Percentiles rank a stretch among this genome's conserved stretches.
Conservation (phyloP, 2,888 invertebrate genomes). For the Chelonus formosanus region DNA sequence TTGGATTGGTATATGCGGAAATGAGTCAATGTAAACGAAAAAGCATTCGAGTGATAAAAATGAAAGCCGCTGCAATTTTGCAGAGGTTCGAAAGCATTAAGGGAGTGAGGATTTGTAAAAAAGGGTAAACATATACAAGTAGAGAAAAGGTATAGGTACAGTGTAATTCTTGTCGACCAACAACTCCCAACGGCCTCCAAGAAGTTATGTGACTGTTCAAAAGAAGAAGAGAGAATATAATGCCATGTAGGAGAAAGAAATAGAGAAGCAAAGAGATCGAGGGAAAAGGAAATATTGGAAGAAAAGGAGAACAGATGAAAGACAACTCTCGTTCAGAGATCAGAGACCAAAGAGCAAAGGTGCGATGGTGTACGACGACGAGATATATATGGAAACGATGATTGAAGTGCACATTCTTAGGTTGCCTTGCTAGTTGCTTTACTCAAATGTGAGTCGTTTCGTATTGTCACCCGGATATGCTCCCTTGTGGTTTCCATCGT, state of each 20-base stretch:
- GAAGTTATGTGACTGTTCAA: constrained; percentile 21
- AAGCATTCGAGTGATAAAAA: too few relatives aligned
- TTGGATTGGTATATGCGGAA: too few relatives aligned
- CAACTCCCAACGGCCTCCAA: constrained; percentile 30
- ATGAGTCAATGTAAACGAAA: too few relatives aligned
- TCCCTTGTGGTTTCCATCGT: constrained; percentile 38
- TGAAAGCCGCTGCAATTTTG: too few relatives aligned
- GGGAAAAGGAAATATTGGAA: constrained; percentile 23
- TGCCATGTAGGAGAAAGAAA: background rate
- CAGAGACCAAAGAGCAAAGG: constrained; percentile 54
- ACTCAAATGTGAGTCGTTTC: constrained; percentile 40
- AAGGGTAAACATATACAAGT: background rate
- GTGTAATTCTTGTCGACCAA: constrained; percentile 21
- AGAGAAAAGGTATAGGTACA: background rate
- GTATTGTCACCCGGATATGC: constrained; percentile 34
- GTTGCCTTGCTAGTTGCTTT: constrained; percentile 47
- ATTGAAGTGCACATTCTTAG: constrained; percentile 61
- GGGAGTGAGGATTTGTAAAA: too few relatives aligned
- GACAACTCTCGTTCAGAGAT: constrained; percentile 48
- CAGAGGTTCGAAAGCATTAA: too few relatives aligned
- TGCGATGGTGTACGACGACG: constrained; percentile 54
- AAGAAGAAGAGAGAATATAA: background rate
- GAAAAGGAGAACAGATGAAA: constrained; percentile 48
- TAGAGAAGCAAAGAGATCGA: constrained; percentile 12
- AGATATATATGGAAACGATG: constrained; percentile 51